A percentile compares a stretch with the other conserved stretches of the same genome.
Evolutionary conservation across 2,113 vertebrate genomes (phyloP).

Genomic region (Colaptes auratus): DNA sequence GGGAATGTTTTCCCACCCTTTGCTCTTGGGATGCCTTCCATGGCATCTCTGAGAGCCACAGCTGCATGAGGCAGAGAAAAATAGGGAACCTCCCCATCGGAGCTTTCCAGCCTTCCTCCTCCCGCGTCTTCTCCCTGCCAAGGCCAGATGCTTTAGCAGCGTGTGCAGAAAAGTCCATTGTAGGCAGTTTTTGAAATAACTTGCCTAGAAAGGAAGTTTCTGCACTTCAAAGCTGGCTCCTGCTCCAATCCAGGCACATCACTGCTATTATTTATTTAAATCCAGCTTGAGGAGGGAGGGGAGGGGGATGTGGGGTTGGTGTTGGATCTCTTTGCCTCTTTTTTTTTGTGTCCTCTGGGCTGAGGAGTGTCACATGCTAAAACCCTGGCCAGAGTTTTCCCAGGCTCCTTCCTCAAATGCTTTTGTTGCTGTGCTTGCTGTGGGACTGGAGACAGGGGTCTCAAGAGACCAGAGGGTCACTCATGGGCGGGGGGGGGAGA

Average conservation of each 20-base stretch:
- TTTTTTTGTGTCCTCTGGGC: neutral
- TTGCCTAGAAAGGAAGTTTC: constrained; percentile 73
- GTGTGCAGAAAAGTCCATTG: constrained; percentile 40
- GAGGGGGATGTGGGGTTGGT: neutral
- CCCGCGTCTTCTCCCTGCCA: neutral
- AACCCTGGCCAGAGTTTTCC: constrained; percentile 42
- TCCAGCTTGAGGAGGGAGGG: neutral
- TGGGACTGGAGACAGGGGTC: neutral
- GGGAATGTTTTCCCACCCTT: neutral
- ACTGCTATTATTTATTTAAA: constrained; percentile 21
- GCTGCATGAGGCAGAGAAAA: neutral
- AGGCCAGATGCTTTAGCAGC: constrained; percentile 44
- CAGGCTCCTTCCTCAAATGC: constrained; percentile 17
- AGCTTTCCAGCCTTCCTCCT: constrained; percentile 32
- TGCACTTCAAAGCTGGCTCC: constrained; percentile 49
- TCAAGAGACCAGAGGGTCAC: neutral
- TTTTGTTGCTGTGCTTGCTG: neutral
- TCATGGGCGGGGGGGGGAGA: neutral
- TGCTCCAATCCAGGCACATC: constrained; percentile 7
- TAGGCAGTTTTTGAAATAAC: constrained; percentile 64
- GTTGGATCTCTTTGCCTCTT: neutral
- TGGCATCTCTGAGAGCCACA: neutral
- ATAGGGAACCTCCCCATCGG: neutral
- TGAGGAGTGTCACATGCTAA: neutral
- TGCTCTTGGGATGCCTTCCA: neutral